These are phyloP conservation scores for Laticauda colubrina DNA, from an alignment of 2,113 vertebrate species.

Conservation along the genomic window DNA sequence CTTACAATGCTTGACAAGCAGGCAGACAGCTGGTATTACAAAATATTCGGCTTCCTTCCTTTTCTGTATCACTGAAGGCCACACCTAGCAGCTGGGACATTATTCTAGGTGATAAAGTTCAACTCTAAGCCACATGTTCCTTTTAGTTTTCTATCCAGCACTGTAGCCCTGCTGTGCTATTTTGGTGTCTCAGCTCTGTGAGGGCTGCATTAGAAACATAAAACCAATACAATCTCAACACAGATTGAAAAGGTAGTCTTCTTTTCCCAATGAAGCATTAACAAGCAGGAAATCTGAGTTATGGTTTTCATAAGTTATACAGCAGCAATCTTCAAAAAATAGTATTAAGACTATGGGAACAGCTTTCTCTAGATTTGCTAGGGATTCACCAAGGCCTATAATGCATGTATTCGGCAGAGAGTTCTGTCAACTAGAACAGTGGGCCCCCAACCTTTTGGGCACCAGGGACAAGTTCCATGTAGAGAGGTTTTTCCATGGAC, in stretches of 20 bases:
- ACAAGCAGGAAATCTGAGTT: not conserved
- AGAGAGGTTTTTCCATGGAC: no score
- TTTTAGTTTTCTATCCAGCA: not conserved
- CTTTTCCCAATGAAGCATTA: not conserved
- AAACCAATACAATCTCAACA: not conserved
- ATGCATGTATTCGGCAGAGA: not conserved
- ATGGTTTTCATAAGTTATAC: not conserved
- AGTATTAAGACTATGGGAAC: not conserved
- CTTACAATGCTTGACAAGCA: not conserved
- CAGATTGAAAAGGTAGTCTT: not conserved
- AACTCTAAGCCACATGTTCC: not conserved
- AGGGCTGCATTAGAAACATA: not conserved
- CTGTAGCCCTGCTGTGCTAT: not conserved
- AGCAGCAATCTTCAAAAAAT: not conserved
- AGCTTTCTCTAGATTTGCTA: not conserved
- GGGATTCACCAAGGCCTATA: not conserved
- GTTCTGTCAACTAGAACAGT: not conserved
- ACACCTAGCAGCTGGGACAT: constrained; percentile 18
- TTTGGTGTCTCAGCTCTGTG: not conserved
- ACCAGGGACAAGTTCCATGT: no score
- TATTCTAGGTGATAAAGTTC: constrained; percentile 1
- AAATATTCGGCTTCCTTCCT: constrained; percentile 59
- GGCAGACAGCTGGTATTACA: constrained; percentile 58
- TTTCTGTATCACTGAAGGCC: not conserved
- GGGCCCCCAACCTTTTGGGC: no score